Evolutionary conservation across 2,113 vertebrate genomes (phyloP), one percentile per base, ranked within the genome.

Genomic region (Podiceps cristatus): DNA sequence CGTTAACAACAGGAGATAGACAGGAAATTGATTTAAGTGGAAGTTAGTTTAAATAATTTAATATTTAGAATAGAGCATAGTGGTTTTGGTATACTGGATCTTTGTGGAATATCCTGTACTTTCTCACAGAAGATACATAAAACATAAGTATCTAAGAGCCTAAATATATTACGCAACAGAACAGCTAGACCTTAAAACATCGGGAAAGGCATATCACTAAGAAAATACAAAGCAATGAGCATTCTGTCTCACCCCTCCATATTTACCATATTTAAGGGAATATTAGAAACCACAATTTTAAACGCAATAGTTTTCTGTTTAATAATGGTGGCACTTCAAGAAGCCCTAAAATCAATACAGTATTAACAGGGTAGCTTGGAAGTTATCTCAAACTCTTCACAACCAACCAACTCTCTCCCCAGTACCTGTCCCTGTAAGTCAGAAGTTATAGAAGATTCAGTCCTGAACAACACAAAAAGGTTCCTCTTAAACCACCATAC

Each of bases 1-100:
- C 42, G 8, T 93, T 72, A 95, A 68, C n/a, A 69, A 64, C 86
- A 58, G 44, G 23, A 91, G 79, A 37, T 23, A 73, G 73, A 76
- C 49, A 84, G 52, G 60, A 91, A 84, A 74, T 91, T 95, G 42
- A 91, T 93, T 91, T 89, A 56, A 33, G 67, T 84, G 19, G 52
- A 95, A 94, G 76, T 87, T 64, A 89, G 69, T 95, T 96, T 58
- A 95, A 96, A 92, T 94, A 92, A 80, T 93, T 72, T 96, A 97
- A 93, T 89, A 96, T 96, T 97, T 95, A 95, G 44, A 89, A n/a
- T 35, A 92, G 11, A 78, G 17, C 35, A 45, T 25, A n/a, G 37
- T 44, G 68, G 79, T 84, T 96, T 91, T 55, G 4, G 13, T 91
- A 68, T 45, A 76, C 45, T 58, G 66, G 50, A 33, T 91, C 44